Base-by-base conservation (phyloP, 2,888 invertebrate genomes). In the Metalampra italica region DNA sequence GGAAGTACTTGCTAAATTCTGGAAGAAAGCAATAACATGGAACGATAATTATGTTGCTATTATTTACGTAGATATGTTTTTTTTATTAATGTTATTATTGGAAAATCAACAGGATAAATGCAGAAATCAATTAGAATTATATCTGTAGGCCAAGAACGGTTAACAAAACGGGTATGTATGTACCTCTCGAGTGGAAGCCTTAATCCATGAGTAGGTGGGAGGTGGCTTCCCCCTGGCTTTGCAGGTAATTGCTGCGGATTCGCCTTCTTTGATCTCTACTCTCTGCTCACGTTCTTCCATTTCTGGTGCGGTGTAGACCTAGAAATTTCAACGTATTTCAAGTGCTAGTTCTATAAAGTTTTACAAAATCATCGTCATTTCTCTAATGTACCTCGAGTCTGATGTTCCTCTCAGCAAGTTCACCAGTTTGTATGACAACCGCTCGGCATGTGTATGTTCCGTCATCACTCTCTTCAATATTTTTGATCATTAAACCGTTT, bases 381-480 rank as follows among this genome's bases (percentile, higher is more conserved):
- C 7, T 5, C 3, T 14, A 15, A 40, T 40, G 37, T 77, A 95
- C 95, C 90, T 95, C 94, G 9, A 97, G 93, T 75, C 93, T 94
- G 57, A 97, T 97, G 64, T 92, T 91, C 52, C 94, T 92, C 60
- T 94, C 94, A 46, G 93, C 91, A 5, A 96, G 90, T 71, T 96
- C 94, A 38, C 97, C 97, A 37, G 96, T 95, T 55, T 92, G 91
- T 13, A 93, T 91, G 0, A 97, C 97, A 38, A 95, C 93, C n/a
- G 97, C 97, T 42, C 96, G 92, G 71, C 97, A 97, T 4, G 93
- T 95, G 74, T 97, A 97, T 9, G 93, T 91, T 0, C 97, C 97
- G 70, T 97, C 97, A 66, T 97, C 97, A 12, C 93, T 92, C 74
- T 95, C 95, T 59, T 92, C 91, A 0, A 96, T 94, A 60, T 93